phyloP scores from a whole-genome alignment of 1,140 invertebrate species.

The Caenorhabditis brenneri region DNA sequence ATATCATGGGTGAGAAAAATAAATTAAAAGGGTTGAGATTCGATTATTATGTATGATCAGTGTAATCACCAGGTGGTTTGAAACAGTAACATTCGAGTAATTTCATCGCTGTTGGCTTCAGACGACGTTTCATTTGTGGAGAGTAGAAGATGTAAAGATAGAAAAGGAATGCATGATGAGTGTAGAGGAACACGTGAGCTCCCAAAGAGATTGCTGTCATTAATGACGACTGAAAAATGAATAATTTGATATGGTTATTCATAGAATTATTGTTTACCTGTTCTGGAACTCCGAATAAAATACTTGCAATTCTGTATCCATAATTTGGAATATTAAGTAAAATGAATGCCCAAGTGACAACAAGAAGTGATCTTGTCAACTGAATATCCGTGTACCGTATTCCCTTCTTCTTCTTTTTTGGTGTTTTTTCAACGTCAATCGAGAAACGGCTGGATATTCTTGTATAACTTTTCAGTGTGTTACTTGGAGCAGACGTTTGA shows the following conservation, averaged over 20 bases:
- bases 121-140: constrained; percentile 70
- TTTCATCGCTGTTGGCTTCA: constrained; percentile 69
- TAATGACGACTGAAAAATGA: neutral
- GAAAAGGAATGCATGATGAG: constrained; percentile 61
- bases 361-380: constrained; percentile 67
- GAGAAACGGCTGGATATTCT: constrained; percentile 45
- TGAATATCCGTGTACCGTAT: constrained; percentile 67
- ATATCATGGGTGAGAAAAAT: neutral
- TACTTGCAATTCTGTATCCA: constrained; percentile 62
- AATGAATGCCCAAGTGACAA: constrained; percentile 70
- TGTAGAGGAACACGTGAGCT: constrained; percentile 66
- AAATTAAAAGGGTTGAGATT: neutral
- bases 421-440: constrained; percentile 28
- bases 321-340: constrained; percentile 69
- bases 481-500: constrained; percentile 47
- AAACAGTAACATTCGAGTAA: constrained; percentile 70
- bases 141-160: constrained; percentile 62
- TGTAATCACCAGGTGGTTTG: constrained; percentile 56
- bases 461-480: constrained; percentile 32
- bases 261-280: neutral
- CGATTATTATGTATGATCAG: neutral
- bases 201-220: constrained; percentile 42
- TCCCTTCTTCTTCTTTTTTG: constrained; percentile 45
- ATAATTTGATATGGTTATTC: neutral
- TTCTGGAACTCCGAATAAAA: constrained; percentile 1